Base-by-base conservation (phyloP, 2,113 vertebrate genomes). In the Bucco capensis region DNA sequence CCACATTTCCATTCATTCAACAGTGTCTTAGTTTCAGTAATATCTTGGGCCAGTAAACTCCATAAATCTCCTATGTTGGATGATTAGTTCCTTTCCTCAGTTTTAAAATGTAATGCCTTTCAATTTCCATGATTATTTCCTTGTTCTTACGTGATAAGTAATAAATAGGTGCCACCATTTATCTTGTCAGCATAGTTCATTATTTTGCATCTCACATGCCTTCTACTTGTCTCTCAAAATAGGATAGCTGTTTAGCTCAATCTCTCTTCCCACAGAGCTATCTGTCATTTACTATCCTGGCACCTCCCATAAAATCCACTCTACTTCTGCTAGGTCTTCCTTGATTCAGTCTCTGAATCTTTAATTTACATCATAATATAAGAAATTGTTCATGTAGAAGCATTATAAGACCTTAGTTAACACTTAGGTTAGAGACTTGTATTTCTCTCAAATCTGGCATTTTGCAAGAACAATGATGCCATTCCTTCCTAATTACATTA, bases 51-150 rank as follows among this genome's bases (percentile, higher is more conserved):
- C 31, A 71, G 60, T 51, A 77, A 73, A 19, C 31, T 70, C 42
- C 50, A 83, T 83, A 91, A 83, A 83, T 92, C 86, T 93, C 62
- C 6, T 42, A 49, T 33, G 66, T 35, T 82, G 71, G 33, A 83
- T 76, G 78, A 89, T 85, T 82, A 69, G 57, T 57, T 92, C 37
- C 66, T 83, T 91, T 73, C 25, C 47, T 70, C 35, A 56, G 51
- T 77, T 88, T 75, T 88, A 90, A 75, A 88, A 88, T 19, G 53
- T 54, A 94, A 50, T 86, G 69, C 51, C 60, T 86, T 93, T 71
- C 89, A 71, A 88, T 88, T 90, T 93, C 80, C 3, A 1, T 67
- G 23, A 92, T 84, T 94, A 93, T 93, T 90, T 95, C 47, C 80
- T 83, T 81, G 83, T 88, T 83, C 64, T 46, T 76, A 69, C 33